Evolutionary conservation across 2,113 vertebrate species (phyloP), one percentile per base, ranked within the genome.

Genomic region (Toxostoma redivivum): DNA sequence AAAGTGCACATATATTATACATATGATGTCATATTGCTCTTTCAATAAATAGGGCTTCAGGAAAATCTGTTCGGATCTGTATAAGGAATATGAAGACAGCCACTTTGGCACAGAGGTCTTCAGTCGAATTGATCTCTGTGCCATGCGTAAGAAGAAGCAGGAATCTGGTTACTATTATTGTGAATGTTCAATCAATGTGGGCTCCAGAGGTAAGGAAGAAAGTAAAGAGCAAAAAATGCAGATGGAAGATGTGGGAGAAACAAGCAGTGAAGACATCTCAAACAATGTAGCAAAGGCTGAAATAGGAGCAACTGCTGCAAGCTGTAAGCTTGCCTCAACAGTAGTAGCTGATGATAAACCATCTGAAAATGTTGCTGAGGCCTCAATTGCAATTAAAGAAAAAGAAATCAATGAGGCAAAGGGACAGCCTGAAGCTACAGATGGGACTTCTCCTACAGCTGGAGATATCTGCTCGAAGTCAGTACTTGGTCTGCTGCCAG

Each of bases 91-190:
- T 16, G 94, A 97, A 94, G 88, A 97, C 28, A 87, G 51, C 6
- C 69, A 70, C 73, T 98, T 98, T 51, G 94, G 96, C 44, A 95
- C 50, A 31, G 91, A 97, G 77, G 44, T 94, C 51, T 87, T 98
- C 31, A 79, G 44, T 35, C 87, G 53, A 60, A 93, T 94, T 76
- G 97, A 97, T 82, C 97, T 98, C 31, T 98, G 97, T 28, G 95
- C 97, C 48, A 97, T 97, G 96, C 95, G 45, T 28, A 97, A 97
- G 74, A 96, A 97, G 84, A 92, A 96, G 62, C 96, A 97, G 56
- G 62, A 94, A 53, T 97, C 97, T 92, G 96, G 91, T 35, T 97
- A 92, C n/a, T 95, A 96, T 47, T 64, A 89, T 2, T 97, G 94
- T 4, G 97, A 97, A 57, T 94, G 76, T 23, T 97, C 94, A 40